These are phyloP conservation scores for Musca vetustissima DNA, from an alignment of 1,140 invertebrate species.

Conservation along the genomic window DNA sequence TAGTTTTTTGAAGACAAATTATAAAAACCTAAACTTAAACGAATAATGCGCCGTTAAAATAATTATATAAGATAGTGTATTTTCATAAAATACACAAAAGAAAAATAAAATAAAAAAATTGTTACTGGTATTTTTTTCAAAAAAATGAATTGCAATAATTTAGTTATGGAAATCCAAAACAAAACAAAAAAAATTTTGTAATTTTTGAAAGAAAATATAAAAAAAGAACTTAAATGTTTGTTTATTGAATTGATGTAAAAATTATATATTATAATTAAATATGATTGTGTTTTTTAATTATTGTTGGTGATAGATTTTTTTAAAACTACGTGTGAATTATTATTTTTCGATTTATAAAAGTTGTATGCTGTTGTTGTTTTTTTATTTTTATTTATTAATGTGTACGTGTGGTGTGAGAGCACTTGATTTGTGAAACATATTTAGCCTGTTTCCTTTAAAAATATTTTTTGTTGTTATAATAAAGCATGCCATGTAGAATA, in stretches of 20 bases:
- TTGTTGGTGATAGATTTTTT: neutral
- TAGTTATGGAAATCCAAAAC: neutral
- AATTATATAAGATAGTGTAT: neutral
- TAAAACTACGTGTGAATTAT: neutral
- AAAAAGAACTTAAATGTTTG: neutral
- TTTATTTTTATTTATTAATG: neutral
- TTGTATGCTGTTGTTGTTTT: neutral
- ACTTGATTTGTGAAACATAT: neutral
- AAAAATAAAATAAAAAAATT: neutral
- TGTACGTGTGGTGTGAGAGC: conserved; percentile 19
- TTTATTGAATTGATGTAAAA: neutral
- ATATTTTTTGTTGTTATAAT: no score
- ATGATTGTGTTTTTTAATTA: neutral
- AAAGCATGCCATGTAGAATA: conserved; percentile 3
- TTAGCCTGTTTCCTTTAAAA: neutral
- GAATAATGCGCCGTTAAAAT: neutral
- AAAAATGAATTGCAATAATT: neutral
- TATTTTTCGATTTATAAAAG: neutral
- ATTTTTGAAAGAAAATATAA: neutral
- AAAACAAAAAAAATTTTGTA: conserved; percentile 1
- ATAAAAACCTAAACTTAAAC: conserved; percentile 2
- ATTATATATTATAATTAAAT: no score
- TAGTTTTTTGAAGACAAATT: neutral
- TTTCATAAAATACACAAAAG: conserved; percentile 19
- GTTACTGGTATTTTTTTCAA: neutral